These are phyloP conservation scores for Fratercula arctica DNA, from an alignment of 2,797 vertebrate species.

Conservation along the genomic window DNA sequence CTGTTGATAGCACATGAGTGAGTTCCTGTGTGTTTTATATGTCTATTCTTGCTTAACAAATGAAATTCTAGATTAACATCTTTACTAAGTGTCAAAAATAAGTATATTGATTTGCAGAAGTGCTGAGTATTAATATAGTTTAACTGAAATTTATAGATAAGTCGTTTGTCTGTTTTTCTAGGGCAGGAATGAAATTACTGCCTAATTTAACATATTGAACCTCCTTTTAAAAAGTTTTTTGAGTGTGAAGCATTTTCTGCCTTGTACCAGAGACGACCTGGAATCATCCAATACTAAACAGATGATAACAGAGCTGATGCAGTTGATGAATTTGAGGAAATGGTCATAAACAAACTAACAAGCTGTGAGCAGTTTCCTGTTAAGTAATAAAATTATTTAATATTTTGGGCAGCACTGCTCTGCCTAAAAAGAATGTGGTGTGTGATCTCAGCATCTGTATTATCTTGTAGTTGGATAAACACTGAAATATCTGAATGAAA, in stretches of 20 bases:
- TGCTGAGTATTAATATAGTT: not conserved
- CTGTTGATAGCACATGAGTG: not conserved
- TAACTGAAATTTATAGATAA: not conserved
- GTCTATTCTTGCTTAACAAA: not conserved
- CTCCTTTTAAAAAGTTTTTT: not conserved
- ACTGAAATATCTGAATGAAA: not conserved
- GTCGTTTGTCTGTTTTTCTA: not conserved
- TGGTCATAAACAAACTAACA: constrained; percentile 2
- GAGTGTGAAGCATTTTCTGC: not conserved
- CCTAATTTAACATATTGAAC: not conserved
- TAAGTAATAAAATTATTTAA: not conserved
- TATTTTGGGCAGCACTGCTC: not conserved
- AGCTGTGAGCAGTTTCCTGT: not conserved
- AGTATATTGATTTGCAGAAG: not conserved
- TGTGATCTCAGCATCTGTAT: not conserved
- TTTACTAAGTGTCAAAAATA: not conserved
- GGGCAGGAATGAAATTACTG: not conserved
- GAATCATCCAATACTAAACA: not conserved
- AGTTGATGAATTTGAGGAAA: not conserved
- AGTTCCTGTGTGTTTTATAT: not conserved
- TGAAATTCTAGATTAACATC: not conserved
- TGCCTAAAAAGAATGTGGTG: not conserved
- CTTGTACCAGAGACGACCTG: not conserved
- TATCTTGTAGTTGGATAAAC: not conserved
- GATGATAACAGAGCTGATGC: not conserved